Conservation (phyloP, 2,797 vertebrate species). For the Falco peregrinus region DNA sequence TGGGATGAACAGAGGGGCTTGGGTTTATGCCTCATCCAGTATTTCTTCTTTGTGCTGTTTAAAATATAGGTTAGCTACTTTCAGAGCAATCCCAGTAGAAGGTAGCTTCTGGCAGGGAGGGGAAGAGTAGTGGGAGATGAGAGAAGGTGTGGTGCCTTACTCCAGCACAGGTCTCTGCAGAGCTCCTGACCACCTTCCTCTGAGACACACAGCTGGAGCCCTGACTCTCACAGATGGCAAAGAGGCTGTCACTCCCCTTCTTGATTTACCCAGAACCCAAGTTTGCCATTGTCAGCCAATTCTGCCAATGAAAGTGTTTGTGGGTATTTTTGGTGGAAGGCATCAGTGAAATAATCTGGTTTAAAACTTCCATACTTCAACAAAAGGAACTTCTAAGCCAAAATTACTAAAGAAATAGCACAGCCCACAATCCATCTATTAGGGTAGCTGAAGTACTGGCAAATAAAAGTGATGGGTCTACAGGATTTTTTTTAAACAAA, state of each 20-base stretch:
- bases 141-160: background rate
- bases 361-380: background rate
- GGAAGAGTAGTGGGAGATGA: background rate
- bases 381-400: background rate
- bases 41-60: background rate
- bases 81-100: background rate
- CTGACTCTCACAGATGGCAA: background rate
- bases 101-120: background rate
- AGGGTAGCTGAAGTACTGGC: background rate
- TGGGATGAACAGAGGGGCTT: background rate
- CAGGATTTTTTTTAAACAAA: background rate
- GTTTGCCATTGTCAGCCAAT: background rate
- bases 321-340: background rate
- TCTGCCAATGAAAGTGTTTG: background rate
- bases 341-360: background rate
- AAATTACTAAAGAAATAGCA: background rate
- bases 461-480: background rate
- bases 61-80: background rate
- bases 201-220: background rate
- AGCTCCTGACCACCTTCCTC: background rate
- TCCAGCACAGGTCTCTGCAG: background rate
- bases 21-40: background rate
- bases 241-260: background rate
- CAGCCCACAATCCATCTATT: background rate
- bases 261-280: background rate